Evolutionary conservation across 37 sponge, comb jelly and placozoan species (phyloP).

Genomic region (Hormiphora californensis): DNA sequence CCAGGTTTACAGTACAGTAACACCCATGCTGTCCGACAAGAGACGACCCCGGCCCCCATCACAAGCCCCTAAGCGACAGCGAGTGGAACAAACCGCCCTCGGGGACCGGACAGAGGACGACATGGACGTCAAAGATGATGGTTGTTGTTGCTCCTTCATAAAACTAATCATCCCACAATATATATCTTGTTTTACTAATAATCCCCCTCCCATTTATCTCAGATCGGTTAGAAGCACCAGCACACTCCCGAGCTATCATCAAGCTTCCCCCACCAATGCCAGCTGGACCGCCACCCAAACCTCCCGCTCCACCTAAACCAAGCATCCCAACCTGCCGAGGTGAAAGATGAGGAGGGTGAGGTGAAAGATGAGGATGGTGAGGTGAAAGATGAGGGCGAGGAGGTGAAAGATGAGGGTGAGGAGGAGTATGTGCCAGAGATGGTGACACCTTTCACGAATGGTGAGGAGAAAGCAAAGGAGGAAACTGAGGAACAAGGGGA

Average conservation of each 20-base stretch:
- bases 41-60: background rate
- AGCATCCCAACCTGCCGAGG: no score
- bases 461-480: background rate
- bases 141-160: background rate
- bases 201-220: background rate
- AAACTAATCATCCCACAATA: no score
- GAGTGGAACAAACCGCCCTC: background rate
- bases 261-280: no score
- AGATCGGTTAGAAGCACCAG: no score
- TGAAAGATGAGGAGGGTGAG: no score
- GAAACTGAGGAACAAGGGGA: background rate
- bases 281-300: no score
- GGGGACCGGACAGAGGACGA: background rate
- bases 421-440: background rate
- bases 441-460: background rate
- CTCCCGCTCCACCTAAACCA: no score
- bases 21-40: constrained; percentile 46
- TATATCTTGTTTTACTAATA: background rate
- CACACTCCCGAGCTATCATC: no score
- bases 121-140: constrained; percentile 30
- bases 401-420: no score
- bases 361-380: no score
- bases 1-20: background rate
- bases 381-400: no score
- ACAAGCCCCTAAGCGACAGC: background rate